phyloP scores from a whole-genome alignment of 2,797 vertebrate genomes.

The Hydrocynus forskahlii region DNA sequence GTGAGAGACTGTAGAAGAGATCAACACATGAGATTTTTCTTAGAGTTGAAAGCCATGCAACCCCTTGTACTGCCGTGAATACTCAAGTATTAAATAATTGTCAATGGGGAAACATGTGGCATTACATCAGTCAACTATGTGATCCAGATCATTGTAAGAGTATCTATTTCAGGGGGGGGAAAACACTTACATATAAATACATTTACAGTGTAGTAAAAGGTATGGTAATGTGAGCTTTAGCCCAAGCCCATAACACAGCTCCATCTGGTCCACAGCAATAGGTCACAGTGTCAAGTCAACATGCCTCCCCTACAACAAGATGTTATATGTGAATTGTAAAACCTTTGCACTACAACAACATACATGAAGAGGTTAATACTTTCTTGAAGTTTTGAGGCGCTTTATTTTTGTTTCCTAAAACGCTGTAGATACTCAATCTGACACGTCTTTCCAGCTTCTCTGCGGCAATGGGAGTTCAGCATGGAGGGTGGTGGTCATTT shows the following conservation, averaged over 20 bases:
- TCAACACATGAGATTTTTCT: too few relatives aligned
- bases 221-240: neutral
- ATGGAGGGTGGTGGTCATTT: neutral
- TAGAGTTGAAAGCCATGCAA: too few relatives aligned
- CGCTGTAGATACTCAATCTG: neutral
- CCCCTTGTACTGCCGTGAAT: too few relatives aligned
- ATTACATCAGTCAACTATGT: too few relatives aligned
- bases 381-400: neutral
- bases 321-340: neutral
- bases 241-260: neutral
- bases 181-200: too few relatives aligned
- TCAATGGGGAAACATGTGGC: too few relatives aligned
- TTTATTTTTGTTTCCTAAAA: neutral
- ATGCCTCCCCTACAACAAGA: neutral
- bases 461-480: neutral
- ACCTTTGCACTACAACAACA: neutral
- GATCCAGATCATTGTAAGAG: too few relatives aligned
- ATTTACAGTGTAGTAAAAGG: too few relatives aligned
- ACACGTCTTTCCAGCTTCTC: neutral
- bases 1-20: too few relatives aligned
- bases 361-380: neutral
- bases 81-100: too few relatives aligned
- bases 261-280: neutral
- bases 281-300: neutral
- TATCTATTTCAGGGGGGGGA: too few relatives aligned